Evolutionary conservation across 2,113 vertebrate species (phyloP), one percentile per base, ranked within the genome.

Genomic region (Pteruthius melanotis): DNA sequence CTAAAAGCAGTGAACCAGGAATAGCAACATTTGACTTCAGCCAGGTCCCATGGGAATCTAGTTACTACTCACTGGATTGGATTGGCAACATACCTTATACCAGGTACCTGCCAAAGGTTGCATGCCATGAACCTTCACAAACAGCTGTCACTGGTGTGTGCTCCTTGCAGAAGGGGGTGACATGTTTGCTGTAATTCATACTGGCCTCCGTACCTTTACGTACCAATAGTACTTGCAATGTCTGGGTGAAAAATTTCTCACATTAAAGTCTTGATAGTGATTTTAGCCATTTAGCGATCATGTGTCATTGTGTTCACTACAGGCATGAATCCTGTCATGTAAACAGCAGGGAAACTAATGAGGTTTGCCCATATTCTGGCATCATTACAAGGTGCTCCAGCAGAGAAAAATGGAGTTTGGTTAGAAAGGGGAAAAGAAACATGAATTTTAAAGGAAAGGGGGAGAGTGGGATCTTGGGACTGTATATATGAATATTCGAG

Each of bases 71-170:
- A 98, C 97, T 97, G 97, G 96, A 97, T 97, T 97, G 94, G 95
- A 96, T 96, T 96, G 94, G 96, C 30, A 91, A 94, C 92, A 93
- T 93, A 94, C 69, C 95, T 95, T 97, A 83, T 95, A 97, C 96
- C 97, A 97, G 98, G 97, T 96, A 97, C 96, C 97, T 98, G 98
- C 97, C 87, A 93, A 98, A 97, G 98, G 96, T 97, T 98, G 98
- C 97, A 94, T 97, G 98, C 98, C 98, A 98, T 98, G 98, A 98
- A 96, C 97, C 97, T 96, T 96, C 56, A 45, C 97, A 97, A 98
- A 96, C 94, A 96, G 97, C 89, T 97, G 97, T 97, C 98, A 97
- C 97, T 97, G 96, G 94, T 95, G 94, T 95, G 87, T 94, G 94
- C 96, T 97, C 96, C 97, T 95, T 81, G 94, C 93, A 93, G 94